Evolutionary conservation across 2,888 invertebrate species (phyloP), one percentile per base, ranked within the genome.

Genomic region (Synanthedon tipuliformis): DNA sequence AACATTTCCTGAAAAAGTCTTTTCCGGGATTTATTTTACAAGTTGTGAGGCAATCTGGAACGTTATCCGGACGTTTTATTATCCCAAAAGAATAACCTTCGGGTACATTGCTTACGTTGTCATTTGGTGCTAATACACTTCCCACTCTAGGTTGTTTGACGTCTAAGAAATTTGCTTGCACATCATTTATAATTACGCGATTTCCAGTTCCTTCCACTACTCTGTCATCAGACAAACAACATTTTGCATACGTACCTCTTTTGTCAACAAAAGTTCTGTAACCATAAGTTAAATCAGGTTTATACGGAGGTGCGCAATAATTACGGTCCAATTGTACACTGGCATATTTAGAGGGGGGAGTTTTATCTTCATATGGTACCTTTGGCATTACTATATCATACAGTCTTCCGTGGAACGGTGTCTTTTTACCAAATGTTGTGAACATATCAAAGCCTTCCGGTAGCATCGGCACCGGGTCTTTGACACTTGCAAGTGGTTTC

Each of bases 81-180:
- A 67, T 81, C 1, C 90, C 90, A 61, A 88, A 90, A 23, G 73
- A 55, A 57, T 79, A 77, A n/a, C 82, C 88, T 55, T 78, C 60
- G 0, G 88, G 88, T 2, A 90, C 81, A 52, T 73, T 66, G 10
- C 62, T 64, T 48, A 87, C 78, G 59, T 89, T 89, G 48, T 88
- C 66, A 63, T 88, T 86, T 58, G 90, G 89, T 7, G 87, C 73
- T 57, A 88, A 62, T 23, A 71, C 69, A 55, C 71, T 69, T 11
- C 89, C 89, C 12, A 88, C 41, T 61, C 68, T 71, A 1, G 81
- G 69, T 56, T 78, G 73, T 1, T 65, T 73, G 45, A 61, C 59
- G 16, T 83, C 73, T 54, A 70, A 63, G 56, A 71, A 77, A 61
- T 89, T 79, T 0, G 87, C 72, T 62, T 87, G 81, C 57, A 84